Evolutionary conservation across 2,888 invertebrate genomes (phyloP), one percentile per base, ranked within the genome.

Genomic region (Spisula solida): DNA sequence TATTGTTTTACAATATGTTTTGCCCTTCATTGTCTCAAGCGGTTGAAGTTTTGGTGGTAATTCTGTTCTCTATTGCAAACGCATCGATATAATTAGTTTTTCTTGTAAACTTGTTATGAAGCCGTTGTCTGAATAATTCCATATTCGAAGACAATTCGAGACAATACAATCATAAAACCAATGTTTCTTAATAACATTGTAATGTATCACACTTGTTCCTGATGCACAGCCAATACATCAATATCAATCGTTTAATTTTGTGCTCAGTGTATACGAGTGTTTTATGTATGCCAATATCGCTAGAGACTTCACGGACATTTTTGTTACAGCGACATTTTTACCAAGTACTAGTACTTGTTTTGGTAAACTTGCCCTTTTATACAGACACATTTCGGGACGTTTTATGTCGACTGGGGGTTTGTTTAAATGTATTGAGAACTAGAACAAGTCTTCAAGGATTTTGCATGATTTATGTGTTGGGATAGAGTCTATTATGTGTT

Each of bases 91-190:
- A 25, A 60, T 1, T 2, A n/a, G 20, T 41, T 60, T 60, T n/a
- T n/a, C 20, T 60, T 6, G 1, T 25, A 60, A 60, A 60, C 14
- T 6, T 60, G 5, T 60, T n/a, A n/a, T 60, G 1, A 60, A n/a
- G 5, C 1, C 20, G 25, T n/a, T 60, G 60, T 60, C 60, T n/a
- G 6, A 60, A 60, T 14, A 18, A 60, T 25, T 60, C 60, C 6
- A 25, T 1, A n/a, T 55, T 20, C 20, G 18, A 20, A 14, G 25
- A 60, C 20, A 60, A n/a, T 60, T 16, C 51, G 51, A 51, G 60
- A 60, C 25, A 60, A 60, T 60, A 8, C 60, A 60, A 60, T 60
- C 60, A 25, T 60, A 60, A 60, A 60, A 60, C 60, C 51, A 51
- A 51, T 16, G 1, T 16, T 51, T 51, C 51, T 51, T 51, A 51